Evolutionary conservation across 2,888 invertebrate species (phyloP), one percentile per base, ranked within the genome.

Genomic region (Selenia dentaria): DNA sequence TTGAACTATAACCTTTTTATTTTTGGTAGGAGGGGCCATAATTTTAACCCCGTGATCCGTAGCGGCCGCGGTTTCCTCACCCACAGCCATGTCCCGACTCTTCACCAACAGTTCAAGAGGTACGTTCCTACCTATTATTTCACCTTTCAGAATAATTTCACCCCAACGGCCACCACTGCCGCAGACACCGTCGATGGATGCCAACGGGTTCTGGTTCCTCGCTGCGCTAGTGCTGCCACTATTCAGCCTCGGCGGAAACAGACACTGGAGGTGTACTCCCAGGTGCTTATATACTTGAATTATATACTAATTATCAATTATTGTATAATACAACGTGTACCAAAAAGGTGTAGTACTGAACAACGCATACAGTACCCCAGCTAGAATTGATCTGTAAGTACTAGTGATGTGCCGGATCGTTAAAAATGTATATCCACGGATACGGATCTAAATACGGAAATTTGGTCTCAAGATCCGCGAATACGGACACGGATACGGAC

Each of bases 151-250:
- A 28, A 29, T 52, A 3, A 45, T 60, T 0, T 11, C 64, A 2
- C 45, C 43, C 1, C 80, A 78, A 31, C 70, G 69, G 0, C 66
- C 74, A 0, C 64, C 64, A 1, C 16, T 65, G 9, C 59, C 64
- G 0, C 50, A 64, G 1, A 16, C 64, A n/a, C 18, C 61, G 0
- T 57, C 66, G 1, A 1, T 63, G 22, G 56, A 61, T 1, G 22
- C 58, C 0, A 47, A 54, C 0, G 67, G 74, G 1, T 12, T 79
- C 9, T 79, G 79, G 79, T 81, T 78, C 53, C 8, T 76, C 6
- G 44, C 83, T 4, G 81, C 85, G 1, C 45, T 83, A 62, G 34
- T 81, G 3, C 61, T 85, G 33, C 84, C 86, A 0, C 51, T 85
- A 26, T 56, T 81, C 56, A 78, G 63, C 43, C 6, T 57, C 4